Evolutionary conservation across 2,797 vertebrate species (phyloP).

Genomic region (Eulemur albifrons): DNA sequence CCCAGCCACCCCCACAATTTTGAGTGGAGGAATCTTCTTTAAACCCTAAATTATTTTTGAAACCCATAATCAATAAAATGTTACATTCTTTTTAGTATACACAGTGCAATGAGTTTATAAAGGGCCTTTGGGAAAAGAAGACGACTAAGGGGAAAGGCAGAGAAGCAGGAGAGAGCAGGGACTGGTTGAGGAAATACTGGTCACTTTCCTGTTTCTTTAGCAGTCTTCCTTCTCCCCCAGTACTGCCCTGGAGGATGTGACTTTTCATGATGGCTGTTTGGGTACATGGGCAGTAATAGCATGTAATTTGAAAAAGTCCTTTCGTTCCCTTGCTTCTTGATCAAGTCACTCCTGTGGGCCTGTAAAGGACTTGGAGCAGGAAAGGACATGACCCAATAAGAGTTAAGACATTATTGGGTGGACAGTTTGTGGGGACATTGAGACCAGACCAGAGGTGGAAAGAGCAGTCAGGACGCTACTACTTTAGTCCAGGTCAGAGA

Average conservation of each 20-base stretch:
- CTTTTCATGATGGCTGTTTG: background rate
- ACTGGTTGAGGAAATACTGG: background rate
- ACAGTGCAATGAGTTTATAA: background rate
- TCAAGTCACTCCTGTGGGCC: background rate
- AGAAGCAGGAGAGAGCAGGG: background rate
- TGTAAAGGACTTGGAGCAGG: background rate
- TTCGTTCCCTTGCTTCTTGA: background rate
- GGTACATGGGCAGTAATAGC: background rate
- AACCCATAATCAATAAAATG: background rate
- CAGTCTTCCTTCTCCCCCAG: background rate
- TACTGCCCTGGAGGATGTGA: background rate
- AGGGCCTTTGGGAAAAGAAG: background rate
- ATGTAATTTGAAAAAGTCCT: background rate
- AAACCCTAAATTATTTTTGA: slow-evolving; percentile 17
- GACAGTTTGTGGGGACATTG: background rate
- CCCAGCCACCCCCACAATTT: background rate
- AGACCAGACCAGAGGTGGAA: background rate
- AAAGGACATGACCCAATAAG: background rate
- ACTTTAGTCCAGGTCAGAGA: background rate
- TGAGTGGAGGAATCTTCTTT: background rate
- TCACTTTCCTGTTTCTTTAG: background rate
- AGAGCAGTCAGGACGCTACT: background rate
- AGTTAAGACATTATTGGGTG: background rate
- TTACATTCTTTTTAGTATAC: background rate
- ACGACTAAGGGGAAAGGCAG: background rate